Evolutionary conservation across 1,140 invertebrate species (phyloP), one percentile per base, ranked within the genome.

Genomic region (Drosophila varians): DNA sequence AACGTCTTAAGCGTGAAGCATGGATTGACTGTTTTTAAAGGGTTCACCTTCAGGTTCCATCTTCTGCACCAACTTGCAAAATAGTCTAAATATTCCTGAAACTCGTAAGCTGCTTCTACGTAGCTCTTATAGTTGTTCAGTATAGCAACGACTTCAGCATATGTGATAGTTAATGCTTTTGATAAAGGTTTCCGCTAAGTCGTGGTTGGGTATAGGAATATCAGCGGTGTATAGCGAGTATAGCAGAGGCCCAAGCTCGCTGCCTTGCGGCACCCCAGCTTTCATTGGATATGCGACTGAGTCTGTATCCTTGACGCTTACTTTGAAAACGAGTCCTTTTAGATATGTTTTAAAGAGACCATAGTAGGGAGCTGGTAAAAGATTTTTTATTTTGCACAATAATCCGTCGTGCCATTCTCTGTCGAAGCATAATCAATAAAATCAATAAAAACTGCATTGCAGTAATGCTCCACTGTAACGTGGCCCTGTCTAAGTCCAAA

Each of bases 361-460:
- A 34, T 34, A 34, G 28, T 34, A 34, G 6, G 4, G 28, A 4
- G 28, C 28, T 34, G 28, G 28, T 9, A 34, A 11, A 34, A 34
- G 3, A 5, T 34, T 34, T 34, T 34, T 6, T 38, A n/a, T n/a
- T n/a, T n/a, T n/a, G n/a, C n/a, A n/a, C n/a, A n/a, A n/a, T n/a
- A n/a, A n/a, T n/a, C n/a, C 51, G 5, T 47, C 9, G 18, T 56
- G 28, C 43, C 54, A 45, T 23, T 23, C 31, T 42, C 31, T 26
- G 43, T 34, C 28, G 11, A 34, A 38, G 7, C 61, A 46, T 66
- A 47, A 9, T 66, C 52, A 45, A 65, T 65, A 28, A n/a, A n/a
- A n/a, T 55, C 52, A 23, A 65, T 55, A 14, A 65, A 65, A 9
- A 55, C 61, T 18, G 52, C 51, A 8, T 65, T 55, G 19, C 43